Percentiles rank a stretch among this genome's conserved stretches.
These are phyloP conservation scores for Propsilocerus akamusi DNA, from an alignment of 1,140 invertebrate species.

Conservation along the genomic window DNA sequence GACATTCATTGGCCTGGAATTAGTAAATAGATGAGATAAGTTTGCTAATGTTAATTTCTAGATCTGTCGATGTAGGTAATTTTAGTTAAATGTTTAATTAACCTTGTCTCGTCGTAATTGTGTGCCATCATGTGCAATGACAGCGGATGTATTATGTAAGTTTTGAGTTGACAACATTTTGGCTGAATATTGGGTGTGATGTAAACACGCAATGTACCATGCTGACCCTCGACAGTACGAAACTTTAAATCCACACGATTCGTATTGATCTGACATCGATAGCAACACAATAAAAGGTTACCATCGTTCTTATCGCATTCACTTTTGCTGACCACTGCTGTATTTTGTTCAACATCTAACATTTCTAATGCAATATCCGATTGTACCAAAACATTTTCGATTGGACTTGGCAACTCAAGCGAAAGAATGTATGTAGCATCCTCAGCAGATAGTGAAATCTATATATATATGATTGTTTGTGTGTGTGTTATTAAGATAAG, in stretches of 20 bases:
- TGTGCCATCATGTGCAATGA: conserved; percentile 52
- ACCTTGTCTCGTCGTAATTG: conserved; percentile 36
- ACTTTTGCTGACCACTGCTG: conserved; percentile 68
- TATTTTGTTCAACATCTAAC: conserved; percentile 74
- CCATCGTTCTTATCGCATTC: conserved; percentile 44
- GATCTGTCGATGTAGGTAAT: too few relatives aligned
- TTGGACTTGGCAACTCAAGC: conserved; percentile 61
- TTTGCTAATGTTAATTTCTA: conserved; percentile 16
- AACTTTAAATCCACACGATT: conserved; percentile 64
- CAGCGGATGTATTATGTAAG: conserved; percentile 53
- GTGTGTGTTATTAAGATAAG: background rate
- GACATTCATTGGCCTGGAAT: conserved; percentile 48
- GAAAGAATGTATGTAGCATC: conserved; percentile 59
- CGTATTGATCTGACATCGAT: conserved; percentile 71
- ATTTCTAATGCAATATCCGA: conserved; percentile 66
- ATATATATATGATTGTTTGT: background rate
- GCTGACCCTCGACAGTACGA: conserved; percentile 59
- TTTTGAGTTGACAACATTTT: conserved; percentile 49
- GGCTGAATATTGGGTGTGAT: conserved; percentile 63
- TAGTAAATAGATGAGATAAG: conserved; percentile 9
- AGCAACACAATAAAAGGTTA: conserved; percentile 64
- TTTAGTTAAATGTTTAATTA: too few relatives aligned
- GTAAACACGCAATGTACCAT: conserved; percentile 57
- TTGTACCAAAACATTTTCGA: conserved; percentile 73
- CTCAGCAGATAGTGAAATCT: conserved; percentile 18